Evolutionary conservation across 2,888 invertebrate genomes (phyloP).

Genomic region (Hedya salicella): DNA sequence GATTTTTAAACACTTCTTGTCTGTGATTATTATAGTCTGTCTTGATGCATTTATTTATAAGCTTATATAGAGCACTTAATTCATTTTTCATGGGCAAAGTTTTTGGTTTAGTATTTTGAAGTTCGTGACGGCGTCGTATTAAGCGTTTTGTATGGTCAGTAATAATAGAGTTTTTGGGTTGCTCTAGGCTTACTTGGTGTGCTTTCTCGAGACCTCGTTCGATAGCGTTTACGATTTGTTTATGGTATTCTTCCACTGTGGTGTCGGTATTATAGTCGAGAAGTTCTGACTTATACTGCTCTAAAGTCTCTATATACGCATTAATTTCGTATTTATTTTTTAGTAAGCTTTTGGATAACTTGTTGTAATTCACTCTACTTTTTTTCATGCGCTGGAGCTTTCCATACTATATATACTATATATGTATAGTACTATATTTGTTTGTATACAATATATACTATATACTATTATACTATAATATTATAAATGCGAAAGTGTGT

Average conservation of each 20-base stretch:
- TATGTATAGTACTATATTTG: too few relatives aligned
- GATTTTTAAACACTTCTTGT: not conserved
- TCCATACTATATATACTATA: too few relatives aligned
- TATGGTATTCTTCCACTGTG: slow-evolving; percentile 2
- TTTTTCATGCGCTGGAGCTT: too few relatives aligned
- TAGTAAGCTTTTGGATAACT: too few relatives aligned
- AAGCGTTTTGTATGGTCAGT: not conserved
- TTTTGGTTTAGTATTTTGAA: slow-evolving; percentile 12
- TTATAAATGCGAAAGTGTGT: too few relatives aligned
- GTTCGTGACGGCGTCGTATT: not conserved
- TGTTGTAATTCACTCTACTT: too few relatives aligned
- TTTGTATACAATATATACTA: too few relatives aligned
- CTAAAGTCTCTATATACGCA: too few relatives aligned
- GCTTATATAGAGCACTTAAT: slow-evolving; percentile 1
- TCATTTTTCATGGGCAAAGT: not conserved
- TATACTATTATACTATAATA: too few relatives aligned
- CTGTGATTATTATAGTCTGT: slow-evolving; percentile 1
- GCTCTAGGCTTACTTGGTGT: not conserved
- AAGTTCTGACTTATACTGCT: not conserved
- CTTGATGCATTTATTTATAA: not conserved
- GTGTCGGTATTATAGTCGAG: not conserved
- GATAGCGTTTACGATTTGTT: not conserved
- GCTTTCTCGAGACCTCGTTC: slow-evolving; percentile 2
- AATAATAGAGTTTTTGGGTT: not conserved
- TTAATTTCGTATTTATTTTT: slow-evolving; percentile 47